Base-by-base conservation (phyloP, 1,140 invertebrate species). In the Notospermus geniculatus region DNA sequence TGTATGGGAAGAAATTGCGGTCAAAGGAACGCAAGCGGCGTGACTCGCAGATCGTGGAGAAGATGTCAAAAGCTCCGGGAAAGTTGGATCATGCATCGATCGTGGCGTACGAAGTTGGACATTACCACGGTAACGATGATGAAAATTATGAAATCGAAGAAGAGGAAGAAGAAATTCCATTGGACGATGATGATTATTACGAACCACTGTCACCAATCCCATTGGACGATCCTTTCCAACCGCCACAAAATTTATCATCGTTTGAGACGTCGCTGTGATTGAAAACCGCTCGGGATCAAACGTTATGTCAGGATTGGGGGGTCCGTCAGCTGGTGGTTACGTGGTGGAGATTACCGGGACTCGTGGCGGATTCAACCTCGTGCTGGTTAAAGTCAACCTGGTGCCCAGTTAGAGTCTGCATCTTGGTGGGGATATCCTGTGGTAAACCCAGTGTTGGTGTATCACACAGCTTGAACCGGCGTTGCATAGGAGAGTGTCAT, bases 11-110 rank as follows among this genome's bases (percentile, higher is more conserved):
- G 56, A 78, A 73, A 63, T 64, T 77, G 62, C 74, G 73, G 22
- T 65, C 63, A 39, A 73, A 75, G 46, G 78, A 81, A 4, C 68
- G 72, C 25, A 66, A 78, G 54, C 62, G 60, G 36, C 64, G 77
- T 32, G 79, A 81, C 50, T 72, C 73, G 9, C 72, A 76, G 67
- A 81, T 81, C 58, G 69, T 76, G 29, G 69, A 71, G 25, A 74
- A 79, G 65, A 77, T 81, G 76, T 66, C 72, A 2, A 72, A 76
- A 74, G 87, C 95, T 63, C 92, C 93, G 1, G 93, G 93, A n/a
- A 95, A 96, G 80, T 80, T 95, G 59, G 93, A 95, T 80, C 93
- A 95, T 79, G 93, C 93, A 22, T 90, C 90, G 9, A 87, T 93
- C 22, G 89, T 92, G 46, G 91, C 91, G 0, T 92, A 89, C 71